Conservation (phyloP, 2,797 vertebrate species). For the Pipistrellus nathusii region DNA sequence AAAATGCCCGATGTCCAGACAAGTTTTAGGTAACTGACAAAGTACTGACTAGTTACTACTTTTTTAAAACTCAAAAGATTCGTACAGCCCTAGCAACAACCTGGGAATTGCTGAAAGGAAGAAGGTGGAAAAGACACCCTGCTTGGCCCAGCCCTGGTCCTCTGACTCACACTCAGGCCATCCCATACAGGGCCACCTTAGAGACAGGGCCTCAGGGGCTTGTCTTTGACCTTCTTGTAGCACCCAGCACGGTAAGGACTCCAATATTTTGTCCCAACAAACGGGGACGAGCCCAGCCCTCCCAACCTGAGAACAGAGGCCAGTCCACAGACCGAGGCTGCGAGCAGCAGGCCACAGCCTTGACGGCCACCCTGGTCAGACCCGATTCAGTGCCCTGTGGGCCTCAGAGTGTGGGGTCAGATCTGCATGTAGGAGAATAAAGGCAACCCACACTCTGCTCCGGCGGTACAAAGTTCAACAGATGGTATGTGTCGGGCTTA, state of each 20-base stretch:
- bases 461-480: neutral
- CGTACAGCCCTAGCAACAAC: neutral
- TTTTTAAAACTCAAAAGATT: neutral
- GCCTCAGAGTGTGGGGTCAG: neutral
- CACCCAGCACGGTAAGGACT: neutral
- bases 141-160: too few species aligned
- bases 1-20: neutral
- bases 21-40: neutral
- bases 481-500: neutral
- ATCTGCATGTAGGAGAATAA: neutral
- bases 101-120: neutral
- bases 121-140: rapidly evolving
- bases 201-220: neutral
- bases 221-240: neutral
- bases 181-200: rapidly evolving
- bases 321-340: rapidly evolving
- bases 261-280: neutral
- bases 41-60: neutral
- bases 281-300: neutral
- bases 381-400: neutral
- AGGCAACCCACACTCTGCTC: neutral
- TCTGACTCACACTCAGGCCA: neutral
- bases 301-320: neutral
- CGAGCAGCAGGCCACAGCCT: neutral
- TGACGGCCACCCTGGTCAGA: rapidly evolving